Evolutionary conservation across 1,140 invertebrate species (phyloP).

Genomic region (Trichonephila clavipes): DNA sequence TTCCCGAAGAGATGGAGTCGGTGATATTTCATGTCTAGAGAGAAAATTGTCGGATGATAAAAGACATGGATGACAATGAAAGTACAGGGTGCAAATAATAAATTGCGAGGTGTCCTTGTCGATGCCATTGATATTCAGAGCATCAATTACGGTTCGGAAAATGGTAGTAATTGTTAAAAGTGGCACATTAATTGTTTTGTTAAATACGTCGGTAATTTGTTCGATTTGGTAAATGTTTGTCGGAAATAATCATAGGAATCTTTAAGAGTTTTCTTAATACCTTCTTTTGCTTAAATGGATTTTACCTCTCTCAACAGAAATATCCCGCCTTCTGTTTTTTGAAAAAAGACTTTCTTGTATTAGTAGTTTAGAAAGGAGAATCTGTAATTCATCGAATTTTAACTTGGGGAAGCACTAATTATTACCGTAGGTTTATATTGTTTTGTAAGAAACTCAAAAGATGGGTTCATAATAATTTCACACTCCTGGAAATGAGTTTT

Average conservation of each 20-base stretch:
- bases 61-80: conserved; percentile 7
- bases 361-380: no score
- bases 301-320: no score
- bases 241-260: neutral
- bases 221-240: neutral
- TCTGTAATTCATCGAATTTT: no score
- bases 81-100: conserved; percentile 19
- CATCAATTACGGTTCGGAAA: neutral
- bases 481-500: no score
- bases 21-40: conserved; percentile 17
- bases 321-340: no score
- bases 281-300: no score
- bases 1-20: neutral
- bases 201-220: neutral
- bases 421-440: no score
- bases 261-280: neutral
- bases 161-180: neutral
- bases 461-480: no score
- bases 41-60: neutral
- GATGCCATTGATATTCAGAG: neutral
- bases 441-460: no score
- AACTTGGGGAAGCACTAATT: no score
- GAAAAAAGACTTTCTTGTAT: no score
- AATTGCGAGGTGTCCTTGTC: conserved; percentile 14
- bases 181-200: neutral